These are phyloP conservation scores for Hoplostethus atlanticus DNA, from an alignment of 2,797 vertebrate species.

Conservation along the genomic window DNA sequence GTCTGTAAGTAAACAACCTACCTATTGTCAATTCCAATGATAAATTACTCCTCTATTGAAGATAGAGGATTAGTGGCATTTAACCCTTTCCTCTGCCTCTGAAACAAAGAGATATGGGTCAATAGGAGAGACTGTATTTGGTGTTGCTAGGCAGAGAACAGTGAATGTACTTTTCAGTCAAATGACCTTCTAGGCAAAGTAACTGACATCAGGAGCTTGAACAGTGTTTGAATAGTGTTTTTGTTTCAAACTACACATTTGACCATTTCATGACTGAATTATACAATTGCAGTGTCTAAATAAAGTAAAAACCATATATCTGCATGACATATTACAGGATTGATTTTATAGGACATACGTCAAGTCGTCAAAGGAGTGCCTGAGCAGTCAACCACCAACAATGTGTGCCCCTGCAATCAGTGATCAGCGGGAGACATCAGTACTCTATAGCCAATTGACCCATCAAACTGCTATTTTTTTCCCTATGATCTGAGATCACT, in stretches of 20 bases:
- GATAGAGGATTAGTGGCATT: conserved; percentile 70
- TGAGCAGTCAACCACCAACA: background rate
- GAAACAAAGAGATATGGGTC: conserved; percentile 32
- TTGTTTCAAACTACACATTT: background rate
- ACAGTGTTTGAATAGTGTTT: no score
- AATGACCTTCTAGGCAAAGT: background rate
- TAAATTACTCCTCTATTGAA: conserved; percentile 69
- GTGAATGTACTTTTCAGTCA: background rate
- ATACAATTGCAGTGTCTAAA: background rate
- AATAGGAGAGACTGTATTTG: conserved; percentile 19
- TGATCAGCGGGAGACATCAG: background rate
- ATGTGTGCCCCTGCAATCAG: conserved; percentile 6
- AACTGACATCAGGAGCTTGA: background rate
- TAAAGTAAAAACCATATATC: background rate
- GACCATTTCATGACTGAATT: background rate
- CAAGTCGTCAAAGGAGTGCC: background rate
- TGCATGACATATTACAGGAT: background rate
- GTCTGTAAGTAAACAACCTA: conserved; percentile 76
- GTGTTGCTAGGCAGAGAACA: conserved; percentile 1
- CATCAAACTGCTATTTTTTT: conserved; percentile 5
- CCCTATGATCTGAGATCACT: conserved; percentile 27
- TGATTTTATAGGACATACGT: background rate
- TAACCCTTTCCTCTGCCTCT: conserved; percentile 60
- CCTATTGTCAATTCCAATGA: conserved; percentile 76
- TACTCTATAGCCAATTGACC: background rate